Percentiles rank a stretch among this genome's conserved stretches.
Evolutionary conservation across 2,888 invertebrate genomes (phyloP).

Genomic region (Malthinus seriepunctatus): DNA sequence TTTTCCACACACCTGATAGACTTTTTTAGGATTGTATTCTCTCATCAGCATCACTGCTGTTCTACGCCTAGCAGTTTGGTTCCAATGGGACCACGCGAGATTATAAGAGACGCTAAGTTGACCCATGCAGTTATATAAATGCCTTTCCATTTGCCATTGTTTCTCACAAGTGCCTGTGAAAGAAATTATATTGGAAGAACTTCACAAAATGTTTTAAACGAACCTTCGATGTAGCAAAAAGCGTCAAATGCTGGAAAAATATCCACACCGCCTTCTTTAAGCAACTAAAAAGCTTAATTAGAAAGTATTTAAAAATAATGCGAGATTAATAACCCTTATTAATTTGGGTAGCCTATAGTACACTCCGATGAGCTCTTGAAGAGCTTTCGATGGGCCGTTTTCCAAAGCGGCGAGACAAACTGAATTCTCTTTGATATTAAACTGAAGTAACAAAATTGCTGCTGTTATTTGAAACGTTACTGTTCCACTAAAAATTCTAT

Average conservation of each 20-base stretch:
- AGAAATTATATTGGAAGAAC: background rate
- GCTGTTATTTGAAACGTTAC: conserved; percentile 61
- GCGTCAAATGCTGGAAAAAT: conserved; percentile 82
- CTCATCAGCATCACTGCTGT: conserved; percentile 70
- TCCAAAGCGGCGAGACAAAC: conserved; percentile 56
- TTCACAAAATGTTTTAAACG: background rate
- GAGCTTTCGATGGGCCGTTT: conserved; percentile 50
- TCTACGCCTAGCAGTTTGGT: conserved; percentile 61
- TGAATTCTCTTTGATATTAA: conserved; percentile 55
- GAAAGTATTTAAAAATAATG: background rate
- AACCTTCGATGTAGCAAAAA: conserved; percentile 69
- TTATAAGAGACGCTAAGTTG: conserved; percentile 71
- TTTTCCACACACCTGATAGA: conserved; percentile 46
- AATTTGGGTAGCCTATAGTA: background rate
- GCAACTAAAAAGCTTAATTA: conserved; percentile 37
- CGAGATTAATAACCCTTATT: background rate
- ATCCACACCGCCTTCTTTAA: conserved; percentile 70
- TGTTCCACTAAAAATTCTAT: conserved; percentile 31
- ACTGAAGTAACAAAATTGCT: conserved; percentile 59
- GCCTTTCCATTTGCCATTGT: conserved; percentile 73
- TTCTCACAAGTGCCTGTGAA: conserved; percentile 59
- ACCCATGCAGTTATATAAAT: conserved; percentile 80
- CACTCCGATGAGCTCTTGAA: background rate
- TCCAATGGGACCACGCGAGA: conserved; percentile 78
- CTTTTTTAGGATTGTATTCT: conserved; percentile 55